Base-by-base conservation (phyloP, 2,797 vertebrate genomes). In the Gastrophryne carolinensis region DNA sequence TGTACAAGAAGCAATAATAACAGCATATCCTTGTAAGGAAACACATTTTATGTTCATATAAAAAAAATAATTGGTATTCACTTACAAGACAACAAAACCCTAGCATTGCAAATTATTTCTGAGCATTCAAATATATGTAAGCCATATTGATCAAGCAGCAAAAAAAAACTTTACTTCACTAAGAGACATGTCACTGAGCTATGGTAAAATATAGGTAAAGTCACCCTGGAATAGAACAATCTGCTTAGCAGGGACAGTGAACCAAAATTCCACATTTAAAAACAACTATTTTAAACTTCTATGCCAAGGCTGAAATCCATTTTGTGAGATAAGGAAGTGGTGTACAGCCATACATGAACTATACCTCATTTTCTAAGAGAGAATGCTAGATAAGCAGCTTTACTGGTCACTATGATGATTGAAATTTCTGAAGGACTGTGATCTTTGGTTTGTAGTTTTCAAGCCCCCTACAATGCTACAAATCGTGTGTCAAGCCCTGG, bases 401-500 rank as follows among this genome's bases (percentile, higher is more conserved):
- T 75, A 17, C 63, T 32, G 30, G 53, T 68, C 64, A 62, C 15
- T 60, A 75, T 69, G 64, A 75, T 58, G 39, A 75, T 24, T 58
- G 52, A 60, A 66, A 57, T 27, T 41, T 68, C 32, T 53, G 50
- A 68, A 75, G 23, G 35, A 44, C 19, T 61, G 56, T 75, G 63
- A 75, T 75, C 39, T 75, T 50, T 60, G 53, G 63, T 41, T 67
- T 50, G 68, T 52, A 61, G 61, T 69, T 35, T 62, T 58, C 54
- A 75, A n/a, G 24, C 24, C 60, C 27, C 30, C 30, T 68, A 53
- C 54, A 17, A 68, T 41, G 52, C 34, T 44, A 61, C 73, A 75
- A 68, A 75, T 75, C 73, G 37, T 69, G 56, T 75, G 73, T 75
- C 64, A 75, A 68, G 44, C 64, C 47, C 41, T 53, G 64, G 39